Evolutionary conservation across 2,888 invertebrate species (phyloP).

Genomic region (Palloptera scutellata): DNA sequence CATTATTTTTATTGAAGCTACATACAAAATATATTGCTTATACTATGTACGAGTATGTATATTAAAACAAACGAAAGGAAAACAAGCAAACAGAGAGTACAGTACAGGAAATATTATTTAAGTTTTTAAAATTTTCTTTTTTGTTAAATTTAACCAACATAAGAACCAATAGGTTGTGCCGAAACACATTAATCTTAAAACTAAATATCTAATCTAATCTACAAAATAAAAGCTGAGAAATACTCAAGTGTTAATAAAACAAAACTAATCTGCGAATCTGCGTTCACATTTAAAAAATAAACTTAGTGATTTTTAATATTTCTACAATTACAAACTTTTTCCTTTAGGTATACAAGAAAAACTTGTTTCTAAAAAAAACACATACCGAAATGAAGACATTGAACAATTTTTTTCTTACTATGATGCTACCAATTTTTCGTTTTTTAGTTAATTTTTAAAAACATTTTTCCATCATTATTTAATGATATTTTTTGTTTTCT

Average conservation of each 20-base stretch:
- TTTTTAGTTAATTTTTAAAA: constrained; percentile 23
- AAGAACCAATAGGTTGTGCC: too few relatives aligned
- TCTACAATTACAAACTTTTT: too few relatives aligned
- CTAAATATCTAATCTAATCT: too few relatives aligned
- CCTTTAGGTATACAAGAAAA: neutral
- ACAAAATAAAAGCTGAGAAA: too few relatives aligned
- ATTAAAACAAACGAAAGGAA: neutral
- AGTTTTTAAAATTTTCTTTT: too few relatives aligned
- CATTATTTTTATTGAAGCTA: constrained; percentile 13
- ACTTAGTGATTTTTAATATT: too few relatives aligned
- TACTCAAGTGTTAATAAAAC: too few relatives aligned
- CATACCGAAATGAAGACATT: neutral
- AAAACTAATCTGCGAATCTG: neutral
- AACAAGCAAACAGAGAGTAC: neutral
- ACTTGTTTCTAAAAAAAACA: neutral
- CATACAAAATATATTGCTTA: neutral
- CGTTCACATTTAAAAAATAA: constrained; percentile 3
- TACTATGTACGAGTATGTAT: neutral
- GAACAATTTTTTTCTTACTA: constrained; percentile 23
- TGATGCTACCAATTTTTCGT: constrained; percentile 14
- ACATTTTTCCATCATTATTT: constrained; percentile 29
- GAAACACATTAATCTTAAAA: too few relatives aligned
- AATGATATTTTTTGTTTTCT: neutral
- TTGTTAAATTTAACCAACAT: too few relatives aligned
- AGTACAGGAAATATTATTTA: too few relatives aligned